Base-by-base conservation (phyloP, 2,113 vertebrate species). In the Hydrochoerus hydrochaeris region DNA sequence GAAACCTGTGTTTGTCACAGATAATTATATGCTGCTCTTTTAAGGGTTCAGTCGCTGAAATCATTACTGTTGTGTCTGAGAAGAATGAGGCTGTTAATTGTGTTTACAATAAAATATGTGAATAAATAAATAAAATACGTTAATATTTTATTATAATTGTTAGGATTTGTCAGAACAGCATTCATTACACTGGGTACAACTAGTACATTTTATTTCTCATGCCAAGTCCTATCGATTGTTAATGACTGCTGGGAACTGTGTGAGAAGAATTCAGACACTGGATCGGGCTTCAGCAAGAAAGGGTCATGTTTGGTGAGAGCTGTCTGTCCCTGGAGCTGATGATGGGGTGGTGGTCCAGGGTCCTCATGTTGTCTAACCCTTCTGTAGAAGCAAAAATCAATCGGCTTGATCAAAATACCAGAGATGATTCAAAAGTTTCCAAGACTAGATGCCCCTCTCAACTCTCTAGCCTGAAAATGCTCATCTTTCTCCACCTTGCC, bases 141-240 rank as follows among this genome's bases (percentile, higher is more conserved):
- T 94, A 95, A 97, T 95, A 95, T 96, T 98, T 97, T 93, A 97
- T 97, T 58, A 24, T 85, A 95, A 97, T 90, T 90, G 84, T 96
- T 88, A 85, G 88, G 90, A 97, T 90, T 94, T 97, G 87, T 81
- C 77, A 94, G 94, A 95, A 92, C 28, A 96, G 41, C 90, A 75
- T 95, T 90, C 83, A 95, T 94, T 90, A 75, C n/a, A 44, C 80
- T 44, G 73, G 35, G 60, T 82, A 95, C 84, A 86, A 88, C 75
- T 62, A 77, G 93, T 90, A 82, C 94, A 92, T 95, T 96, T 90
- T 87, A 67, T 85, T 92, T 91, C 80, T 96, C 28, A 10, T 86
- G 82, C 94, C 94, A 90, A 75, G 41, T 95, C 58, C 82, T 96
- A 94, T 88, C 92, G 97, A 96, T 95, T 88, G 46, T 16, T 88